A percentile compares a stretch with the other conserved stretches of the same genome.
These are phyloP conservation scores for Galleria mellonella DNA, from an alignment of 1,140 invertebrate genomes.

Conservation along the genomic window DNA sequence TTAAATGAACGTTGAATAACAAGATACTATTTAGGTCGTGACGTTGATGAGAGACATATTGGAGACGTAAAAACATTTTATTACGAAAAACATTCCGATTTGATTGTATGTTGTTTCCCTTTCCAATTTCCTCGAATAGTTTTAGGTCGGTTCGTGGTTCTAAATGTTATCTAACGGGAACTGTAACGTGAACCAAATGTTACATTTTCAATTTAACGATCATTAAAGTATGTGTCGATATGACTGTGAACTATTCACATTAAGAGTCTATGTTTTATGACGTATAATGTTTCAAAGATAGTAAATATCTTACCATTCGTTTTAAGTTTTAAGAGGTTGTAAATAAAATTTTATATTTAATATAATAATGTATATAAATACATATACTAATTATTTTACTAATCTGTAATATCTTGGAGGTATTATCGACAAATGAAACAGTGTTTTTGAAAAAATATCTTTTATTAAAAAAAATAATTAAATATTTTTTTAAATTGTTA, in stretches of 20 bases:
- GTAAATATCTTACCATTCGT: too few relatives aligned
- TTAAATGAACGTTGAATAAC: slow-evolving; percentile 50
- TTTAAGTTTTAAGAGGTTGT: too few relatives aligned
- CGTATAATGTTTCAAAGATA: not conserved
- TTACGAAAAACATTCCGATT: slow-evolving; percentile 40
- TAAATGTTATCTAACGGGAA: not conserved
- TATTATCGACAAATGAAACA: too few relatives aligned
- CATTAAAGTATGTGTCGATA: too few relatives aligned
- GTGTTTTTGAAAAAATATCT: too few relatives aligned
- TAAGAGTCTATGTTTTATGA: not conserved
- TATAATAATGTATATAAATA: too few relatives aligned
- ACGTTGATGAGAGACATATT: slow-evolving; percentile 53
- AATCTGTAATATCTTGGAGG: too few relatives aligned
- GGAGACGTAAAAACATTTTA: slow-evolving; percentile 50
- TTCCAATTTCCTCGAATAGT: slow-evolving; percentile 2
- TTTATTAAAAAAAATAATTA: too few relatives aligned
- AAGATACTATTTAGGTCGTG: slow-evolving; percentile 40
- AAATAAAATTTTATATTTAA: too few relatives aligned
- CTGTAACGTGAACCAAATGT: not conserved
- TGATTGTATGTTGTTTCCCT: slow-evolving; percentile 18
- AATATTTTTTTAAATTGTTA: too few relatives aligned
- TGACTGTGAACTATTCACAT: too few relatives aligned
- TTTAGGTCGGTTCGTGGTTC: not conserved
- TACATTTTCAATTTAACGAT: not conserved
- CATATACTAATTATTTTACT: too few relatives aligned